Conservation (phyloP, 2,113 vertebrate species). For the Muscicapa adusta region DNA sequence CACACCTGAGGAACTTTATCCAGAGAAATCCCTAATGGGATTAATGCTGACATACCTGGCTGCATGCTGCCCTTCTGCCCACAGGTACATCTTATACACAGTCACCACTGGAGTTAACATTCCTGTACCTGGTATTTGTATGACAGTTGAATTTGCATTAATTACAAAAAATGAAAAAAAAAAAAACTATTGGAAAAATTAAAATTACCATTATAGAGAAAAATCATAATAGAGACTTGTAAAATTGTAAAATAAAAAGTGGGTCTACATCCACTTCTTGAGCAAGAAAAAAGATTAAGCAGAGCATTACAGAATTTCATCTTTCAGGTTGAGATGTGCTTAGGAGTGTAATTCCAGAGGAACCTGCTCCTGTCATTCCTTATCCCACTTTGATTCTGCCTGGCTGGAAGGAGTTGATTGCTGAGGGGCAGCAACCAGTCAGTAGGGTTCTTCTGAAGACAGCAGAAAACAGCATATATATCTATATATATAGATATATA, state of each 20-base stretch:
- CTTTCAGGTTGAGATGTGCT: background rate
- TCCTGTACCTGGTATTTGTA: background rate
- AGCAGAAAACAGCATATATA: background rate
- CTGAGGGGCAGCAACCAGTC: background rate
- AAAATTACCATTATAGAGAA: background rate
- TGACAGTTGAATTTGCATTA: background rate
- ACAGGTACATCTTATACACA: background rate
- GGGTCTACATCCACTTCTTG: background rate
- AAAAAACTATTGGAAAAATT: background rate
- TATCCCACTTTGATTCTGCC: background rate
- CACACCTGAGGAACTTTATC: background rate
- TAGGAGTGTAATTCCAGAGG: background rate
- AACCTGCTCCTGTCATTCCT: background rate
- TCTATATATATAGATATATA: no score
- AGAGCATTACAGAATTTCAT: background rate
- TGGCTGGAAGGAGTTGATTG: background rate
- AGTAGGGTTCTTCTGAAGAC: background rate
- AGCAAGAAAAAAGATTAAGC: background rate
- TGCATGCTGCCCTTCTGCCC: background rate
- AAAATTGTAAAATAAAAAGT: background rate
- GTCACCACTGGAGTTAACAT: background rate
- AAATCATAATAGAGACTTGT: background rate
- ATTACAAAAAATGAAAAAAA: background rate
- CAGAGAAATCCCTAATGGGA: background rate
- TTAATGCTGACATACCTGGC: background rate